A percentile compares a stretch with the other conserved stretches of the same genome.
phyloP scores from a whole-genome alignment of 1,140 invertebrate genomes.

The Chelonus insularis region DNA sequence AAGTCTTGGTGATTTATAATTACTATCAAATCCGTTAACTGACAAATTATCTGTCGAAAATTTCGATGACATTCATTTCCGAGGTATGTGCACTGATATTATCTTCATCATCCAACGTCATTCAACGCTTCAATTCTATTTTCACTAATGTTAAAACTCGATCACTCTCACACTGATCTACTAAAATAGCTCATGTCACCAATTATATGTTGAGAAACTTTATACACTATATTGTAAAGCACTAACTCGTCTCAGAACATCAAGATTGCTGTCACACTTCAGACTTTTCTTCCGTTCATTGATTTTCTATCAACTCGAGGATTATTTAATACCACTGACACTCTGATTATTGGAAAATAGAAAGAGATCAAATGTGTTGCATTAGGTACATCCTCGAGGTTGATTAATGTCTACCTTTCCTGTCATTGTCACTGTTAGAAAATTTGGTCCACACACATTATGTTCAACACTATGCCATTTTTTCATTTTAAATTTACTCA shows the following conservation, averaged over 20 bases:
- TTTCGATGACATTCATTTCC: too few relatives aligned
- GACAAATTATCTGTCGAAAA: too few relatives aligned
- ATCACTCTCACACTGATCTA: conserved; percentile 1
- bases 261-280: conserved; percentile 11
- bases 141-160: conserved; percentile 9
- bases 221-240: neutral
- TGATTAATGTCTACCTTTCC: conserved; percentile 18
- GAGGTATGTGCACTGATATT: too few relatives aligned
- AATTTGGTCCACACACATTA: neutral
- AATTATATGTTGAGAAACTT: neutral
- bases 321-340: conserved; percentile 22
- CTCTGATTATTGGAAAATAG: conserved; percentile 12
- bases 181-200: conserved; percentile 16
- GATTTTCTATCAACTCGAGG: conserved; percentile 10
- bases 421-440: neutral
- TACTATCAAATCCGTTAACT: too few relatives aligned
- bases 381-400: conserved; percentile 20
- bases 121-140: neutral
- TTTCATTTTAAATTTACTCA: neutral
- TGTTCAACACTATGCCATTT: neutral
- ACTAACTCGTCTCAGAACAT: neutral
- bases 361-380: conserved; percentile 18
- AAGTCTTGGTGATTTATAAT: too few relatives aligned
- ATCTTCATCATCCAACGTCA: neutral
- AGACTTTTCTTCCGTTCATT: conserved; percentile 5